Conservation (phyloP, 2,888 invertebrate genomes). For the Tipula helvola region DNA sequence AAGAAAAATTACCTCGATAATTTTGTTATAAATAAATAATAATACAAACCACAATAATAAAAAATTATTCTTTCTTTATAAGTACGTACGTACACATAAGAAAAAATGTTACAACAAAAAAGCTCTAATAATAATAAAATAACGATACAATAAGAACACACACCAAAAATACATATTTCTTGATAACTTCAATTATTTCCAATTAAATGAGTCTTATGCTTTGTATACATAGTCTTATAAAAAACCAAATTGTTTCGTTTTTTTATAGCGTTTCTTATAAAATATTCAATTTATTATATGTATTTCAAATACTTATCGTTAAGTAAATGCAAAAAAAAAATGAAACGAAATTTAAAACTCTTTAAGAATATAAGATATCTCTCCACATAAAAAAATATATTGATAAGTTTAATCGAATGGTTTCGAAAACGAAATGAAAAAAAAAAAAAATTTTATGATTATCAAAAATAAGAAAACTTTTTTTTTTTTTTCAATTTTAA, state of each 20-base stretch:
- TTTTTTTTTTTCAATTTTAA: background rate
- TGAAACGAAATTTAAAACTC: background rate
- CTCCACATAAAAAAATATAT: background rate
- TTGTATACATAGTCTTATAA: background rate
- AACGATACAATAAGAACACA: background rate
- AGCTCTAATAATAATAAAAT: background rate
- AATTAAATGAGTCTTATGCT: background rate
- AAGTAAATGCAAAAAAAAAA: background rate
- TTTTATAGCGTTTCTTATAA: background rate
- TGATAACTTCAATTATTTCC: conserved; percentile 4
- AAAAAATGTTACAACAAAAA: background rate
- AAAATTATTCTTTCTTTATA: background rate
- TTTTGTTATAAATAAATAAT: background rate
- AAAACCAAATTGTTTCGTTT: background rate
- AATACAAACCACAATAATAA: background rate
- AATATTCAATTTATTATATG: background rate
- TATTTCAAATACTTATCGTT: background rate
- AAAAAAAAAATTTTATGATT: background rate
- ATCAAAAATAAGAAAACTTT: background rate
- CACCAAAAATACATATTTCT: background rate
- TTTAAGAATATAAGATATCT: background rate
- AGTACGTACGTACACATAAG: background rate
- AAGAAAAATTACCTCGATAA: background rate
- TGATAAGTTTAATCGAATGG: background rate
- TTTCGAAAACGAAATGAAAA: background rate